Conservation (phyloP, 2,888 invertebrate species). For the Cybosia mesomella region DNA sequence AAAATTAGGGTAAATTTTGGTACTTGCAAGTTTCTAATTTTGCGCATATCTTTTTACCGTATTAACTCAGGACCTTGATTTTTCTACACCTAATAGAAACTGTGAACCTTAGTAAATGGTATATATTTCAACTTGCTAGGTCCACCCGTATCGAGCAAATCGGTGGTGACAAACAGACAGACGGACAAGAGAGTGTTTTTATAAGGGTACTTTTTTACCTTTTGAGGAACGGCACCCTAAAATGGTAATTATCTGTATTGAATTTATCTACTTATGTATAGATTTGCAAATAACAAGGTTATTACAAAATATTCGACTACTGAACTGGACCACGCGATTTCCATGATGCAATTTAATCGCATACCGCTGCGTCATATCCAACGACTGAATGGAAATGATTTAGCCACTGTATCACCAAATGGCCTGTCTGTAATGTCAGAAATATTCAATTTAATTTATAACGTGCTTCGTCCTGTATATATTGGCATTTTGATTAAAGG, state of each 20-base stretch:
- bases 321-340: background rate
- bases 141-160: too few relatives aligned
- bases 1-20: too few relatives aligned
- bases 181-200: too few relatives aligned
- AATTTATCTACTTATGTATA: background rate
- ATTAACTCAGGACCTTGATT: too few relatives aligned
- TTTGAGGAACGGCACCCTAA: too few relatives aligned
- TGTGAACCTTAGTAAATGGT: too few relatives aligned
- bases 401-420: constrained; percentile 7
- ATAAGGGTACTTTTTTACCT: too few relatives aligned
- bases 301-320: background rate
- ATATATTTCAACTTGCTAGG: too few relatives aligned
- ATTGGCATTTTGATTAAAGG: background rate
- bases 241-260: background rate
- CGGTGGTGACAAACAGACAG: too few relatives aligned
- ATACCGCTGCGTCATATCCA: constrained; percentile 16
- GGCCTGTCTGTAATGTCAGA: background rate
- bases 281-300: background rate
- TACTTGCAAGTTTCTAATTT: too few relatives aligned
- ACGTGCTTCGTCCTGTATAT: background rate
- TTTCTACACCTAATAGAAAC: too few relatives aligned
- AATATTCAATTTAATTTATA: background rate
- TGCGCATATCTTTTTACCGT: too few relatives aligned
- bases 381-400: constrained; percentile 17
- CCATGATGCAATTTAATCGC: background rate